Conservation (phyloP, 2,113 vertebrate species). For the Falco punctatus region DNA sequence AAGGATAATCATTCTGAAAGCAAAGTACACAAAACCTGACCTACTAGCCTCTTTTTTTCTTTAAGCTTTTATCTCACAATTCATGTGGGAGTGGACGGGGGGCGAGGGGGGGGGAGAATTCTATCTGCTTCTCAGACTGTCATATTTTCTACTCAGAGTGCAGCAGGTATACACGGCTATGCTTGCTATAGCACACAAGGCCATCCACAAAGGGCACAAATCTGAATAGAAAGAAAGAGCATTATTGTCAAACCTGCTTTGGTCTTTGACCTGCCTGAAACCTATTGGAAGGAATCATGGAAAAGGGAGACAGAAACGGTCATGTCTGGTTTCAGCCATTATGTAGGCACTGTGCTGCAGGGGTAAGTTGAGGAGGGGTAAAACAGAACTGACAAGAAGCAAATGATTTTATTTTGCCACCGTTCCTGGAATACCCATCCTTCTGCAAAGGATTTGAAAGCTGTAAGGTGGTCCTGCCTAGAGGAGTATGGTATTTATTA, state of each 20-base stretch:
- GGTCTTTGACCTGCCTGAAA: conserved; percentile 26
- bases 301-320: neutral
- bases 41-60: conserved; percentile 35
- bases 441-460: neutral
- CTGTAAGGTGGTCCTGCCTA: neutral
- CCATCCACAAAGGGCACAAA: neutral
- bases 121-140: conserved; percentile 47
- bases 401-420: neutral
- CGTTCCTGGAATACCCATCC: neutral
- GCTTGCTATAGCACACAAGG: neutral
- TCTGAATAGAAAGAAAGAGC: neutral
- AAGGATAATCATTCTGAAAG: conserved; percentile 62
- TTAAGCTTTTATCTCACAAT: conserved; percentile 51
- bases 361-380: neutral
- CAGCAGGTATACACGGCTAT: neutral
- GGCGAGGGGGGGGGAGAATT: neutral
- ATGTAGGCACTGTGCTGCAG: neutral
- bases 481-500: neutral
- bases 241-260: neutral
- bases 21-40: conserved; percentile 68
- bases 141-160: conserved; percentile 46
- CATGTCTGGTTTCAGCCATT: neutral
- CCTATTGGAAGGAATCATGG: neutral
- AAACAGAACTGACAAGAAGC: neutral
- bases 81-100: neutral